Evolutionary conservation across 2,797 vertebrate species (phyloP).

Genomic region (Antennarius maculatus): DNA sequence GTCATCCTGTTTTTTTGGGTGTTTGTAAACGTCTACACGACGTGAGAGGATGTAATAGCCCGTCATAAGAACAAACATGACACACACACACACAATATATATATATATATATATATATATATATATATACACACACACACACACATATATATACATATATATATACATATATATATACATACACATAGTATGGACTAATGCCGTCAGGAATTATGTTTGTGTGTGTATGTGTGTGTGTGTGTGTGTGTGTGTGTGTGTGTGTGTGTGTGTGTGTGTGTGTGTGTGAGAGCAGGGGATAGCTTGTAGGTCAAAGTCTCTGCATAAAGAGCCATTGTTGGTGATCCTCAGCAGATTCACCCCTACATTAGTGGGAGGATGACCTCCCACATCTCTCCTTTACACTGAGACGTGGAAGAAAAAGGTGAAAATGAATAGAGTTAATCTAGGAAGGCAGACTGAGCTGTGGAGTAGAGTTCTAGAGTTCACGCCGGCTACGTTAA

Average conservation of each 20-base stretch:
- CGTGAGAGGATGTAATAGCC: background rate
- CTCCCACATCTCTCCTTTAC: conserved; percentile 28
- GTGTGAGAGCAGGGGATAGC: conserved; percentile 3
- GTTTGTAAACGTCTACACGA: background rate
- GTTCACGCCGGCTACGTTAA: conserved; percentile 24
- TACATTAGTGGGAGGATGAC: conserved; percentile 49
- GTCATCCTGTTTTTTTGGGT: background rate
- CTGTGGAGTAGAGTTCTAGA: conserved; percentile 37
- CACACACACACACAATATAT: too few species aligned
- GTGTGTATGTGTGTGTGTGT: background rate
- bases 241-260: background rate
- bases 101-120: too few species aligned
- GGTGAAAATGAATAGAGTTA: conserved; percentile 42
- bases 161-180: too few species aligned
- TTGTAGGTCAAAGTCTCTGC: conserved; percentile 57
- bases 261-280: background rate
- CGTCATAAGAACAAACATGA: conserved; percentile 22
- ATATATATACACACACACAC: too few species aligned
- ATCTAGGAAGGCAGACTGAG: conserved; percentile 9
- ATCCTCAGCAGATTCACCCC: conserved; percentile 36
- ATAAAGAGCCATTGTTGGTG: conserved; percentile 46
- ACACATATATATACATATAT: too few species aligned
- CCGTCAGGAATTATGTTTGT: conserved; percentile 29
- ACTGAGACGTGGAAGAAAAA: conserved; percentile 31
- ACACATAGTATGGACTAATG: conserved; percentile 17